Evolutionary conservation across 2,797 vertebrate species (phyloP).

Genomic region (Pangasius sanitwongsei): DNA sequence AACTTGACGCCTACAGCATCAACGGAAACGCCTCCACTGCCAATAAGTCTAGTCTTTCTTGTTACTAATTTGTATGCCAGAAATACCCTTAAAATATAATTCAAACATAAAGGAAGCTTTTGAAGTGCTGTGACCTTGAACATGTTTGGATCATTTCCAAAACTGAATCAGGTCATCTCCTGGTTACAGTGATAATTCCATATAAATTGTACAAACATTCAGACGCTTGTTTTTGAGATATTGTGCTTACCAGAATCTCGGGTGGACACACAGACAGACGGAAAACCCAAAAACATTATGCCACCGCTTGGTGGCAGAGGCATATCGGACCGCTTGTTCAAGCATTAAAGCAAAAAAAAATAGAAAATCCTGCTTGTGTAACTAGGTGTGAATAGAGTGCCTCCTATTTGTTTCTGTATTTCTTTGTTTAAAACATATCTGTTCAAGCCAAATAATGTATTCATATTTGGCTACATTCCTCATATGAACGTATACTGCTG

Average conservation of each 20-base stretch:
- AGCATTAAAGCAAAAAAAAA: background rate
- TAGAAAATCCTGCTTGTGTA: background rate
- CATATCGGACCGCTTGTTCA: background rate
- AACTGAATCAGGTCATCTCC: background rate
- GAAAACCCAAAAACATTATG: background rate
- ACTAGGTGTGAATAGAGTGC: background rate
- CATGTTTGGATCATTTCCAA: too few species aligned
- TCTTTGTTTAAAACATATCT: background rate
- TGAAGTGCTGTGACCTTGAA: background rate
- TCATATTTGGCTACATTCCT: background rate
- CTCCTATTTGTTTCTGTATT: background rate
- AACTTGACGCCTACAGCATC: too few species aligned
- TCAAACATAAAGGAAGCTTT: background rate
- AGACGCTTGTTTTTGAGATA: background rate
- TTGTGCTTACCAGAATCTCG: background rate
- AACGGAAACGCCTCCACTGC: too few species aligned
- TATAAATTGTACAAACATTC: background rate
- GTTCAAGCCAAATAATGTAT: background rate
- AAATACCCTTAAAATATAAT: background rate
- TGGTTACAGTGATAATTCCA: background rate
- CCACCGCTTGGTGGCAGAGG: background rate
- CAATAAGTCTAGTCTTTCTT: background rate
- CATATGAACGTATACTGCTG: background rate
- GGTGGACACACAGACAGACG: background rate
- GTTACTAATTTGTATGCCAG: background rate